These are phyloP conservation scores for Zaprionus davidi DNA, from an alignment of 1,140 invertebrate genomes.

Conservation along the genomic window DNA sequence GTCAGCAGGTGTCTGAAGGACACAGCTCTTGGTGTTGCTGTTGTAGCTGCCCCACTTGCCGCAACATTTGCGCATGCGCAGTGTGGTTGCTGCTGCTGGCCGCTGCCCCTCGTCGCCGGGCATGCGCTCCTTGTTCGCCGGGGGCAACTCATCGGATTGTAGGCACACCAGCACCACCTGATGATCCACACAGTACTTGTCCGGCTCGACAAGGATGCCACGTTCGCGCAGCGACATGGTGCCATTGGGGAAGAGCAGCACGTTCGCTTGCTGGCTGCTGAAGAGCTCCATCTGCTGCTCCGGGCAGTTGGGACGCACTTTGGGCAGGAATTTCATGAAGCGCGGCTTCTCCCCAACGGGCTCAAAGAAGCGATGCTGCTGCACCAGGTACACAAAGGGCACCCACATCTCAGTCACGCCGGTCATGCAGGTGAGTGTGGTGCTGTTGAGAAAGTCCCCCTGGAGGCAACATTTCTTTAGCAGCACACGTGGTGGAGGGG, in stretches of 20 bases:
- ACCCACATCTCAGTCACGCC: conserved; percentile 72
- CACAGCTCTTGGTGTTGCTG: conserved; percentile 85
- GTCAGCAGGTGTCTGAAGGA: conserved; percentile 15
- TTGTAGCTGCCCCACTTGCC: conserved; percentile 86
- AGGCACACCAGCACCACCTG: conserved; percentile 86
- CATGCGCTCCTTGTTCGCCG: background rate
- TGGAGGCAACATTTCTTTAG: conserved; percentile 83
- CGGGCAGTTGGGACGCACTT: conserved; percentile 59
- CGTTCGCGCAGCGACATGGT: conserved; percentile 85
- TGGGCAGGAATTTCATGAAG: conserved; percentile 72
- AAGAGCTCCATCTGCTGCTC: conserved; percentile 53
- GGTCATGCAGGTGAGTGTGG: conserved; percentile 58
- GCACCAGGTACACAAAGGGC: conserved; percentile 69
- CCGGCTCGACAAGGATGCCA: conserved; percentile 77
- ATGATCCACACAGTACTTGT: conserved; percentile 87
- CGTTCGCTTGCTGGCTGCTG: conserved; percentile 55
- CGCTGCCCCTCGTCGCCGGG: conserved; percentile 20
- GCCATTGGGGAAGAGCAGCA: conserved; percentile 86
- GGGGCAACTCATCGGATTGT: background rate
- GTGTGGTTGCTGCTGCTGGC: conserved; percentile 27
- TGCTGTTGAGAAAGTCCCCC: conserved; percentile 71
- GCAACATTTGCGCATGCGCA: conserved; percentile 86
- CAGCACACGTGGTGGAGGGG: conserved; percentile 56
- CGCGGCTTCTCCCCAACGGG: conserved; percentile 63
- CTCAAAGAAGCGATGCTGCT: conserved; percentile 62